Evolutionary conservation across 1,140 invertebrate species (phyloP).

Genomic region (Coelopa frigida): DNA sequence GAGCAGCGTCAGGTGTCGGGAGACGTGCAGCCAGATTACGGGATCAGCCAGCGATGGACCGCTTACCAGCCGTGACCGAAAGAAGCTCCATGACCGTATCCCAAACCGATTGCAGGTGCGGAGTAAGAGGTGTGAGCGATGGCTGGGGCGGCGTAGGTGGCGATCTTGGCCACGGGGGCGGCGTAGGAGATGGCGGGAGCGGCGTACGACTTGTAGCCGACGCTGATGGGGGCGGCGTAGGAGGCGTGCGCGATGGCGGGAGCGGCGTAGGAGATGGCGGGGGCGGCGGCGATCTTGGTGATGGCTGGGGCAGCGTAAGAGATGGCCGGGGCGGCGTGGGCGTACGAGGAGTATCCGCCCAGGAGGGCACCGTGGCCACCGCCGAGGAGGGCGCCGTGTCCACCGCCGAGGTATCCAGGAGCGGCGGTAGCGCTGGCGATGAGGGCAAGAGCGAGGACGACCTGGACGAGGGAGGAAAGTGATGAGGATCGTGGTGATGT

Average conservation of each 20-base stretch:
- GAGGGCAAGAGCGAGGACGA: slow-evolving; percentile 26
- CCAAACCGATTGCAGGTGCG: slow-evolving; percentile 15
- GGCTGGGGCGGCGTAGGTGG: slow-evolving; percentile 8
- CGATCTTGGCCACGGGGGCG: slow-evolving; percentile 16
- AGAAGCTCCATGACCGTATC: slow-evolving; percentile 8
- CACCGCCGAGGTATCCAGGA: slow-evolving; percentile 33
- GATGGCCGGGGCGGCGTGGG: slow-evolving; percentile 11
- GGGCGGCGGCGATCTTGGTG: slow-evolving; percentile 15
- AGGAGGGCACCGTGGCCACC: slow-evolving; percentile 9
- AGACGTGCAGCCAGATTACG: too few relatives aligned
- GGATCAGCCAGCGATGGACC: not conserved
- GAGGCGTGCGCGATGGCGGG: slow-evolving; percentile 15
- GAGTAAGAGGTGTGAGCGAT: slow-evolving; percentile 4
- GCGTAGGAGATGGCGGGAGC: slow-evolving; percentile 15
- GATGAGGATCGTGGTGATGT: not conserved
- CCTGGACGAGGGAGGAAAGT: slow-evolving; percentile 12
- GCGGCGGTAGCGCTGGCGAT: slow-evolving; percentile 33
- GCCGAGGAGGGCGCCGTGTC: slow-evolving; percentile 11
- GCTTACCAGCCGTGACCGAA: slow-evolving; percentile 35
- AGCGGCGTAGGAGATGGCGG: slow-evolving; percentile 18
- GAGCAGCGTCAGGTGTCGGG: too few relatives aligned
- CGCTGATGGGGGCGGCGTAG: slow-evolving; percentile 20
- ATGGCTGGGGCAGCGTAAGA: slow-evolving; percentile 15
- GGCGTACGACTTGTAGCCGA: slow-evolving; percentile 18
- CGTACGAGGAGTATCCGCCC: slow-evolving; percentile 10